Conservation (phyloP, 2,888 invertebrate species). For the Pammene aurita region DNA sequence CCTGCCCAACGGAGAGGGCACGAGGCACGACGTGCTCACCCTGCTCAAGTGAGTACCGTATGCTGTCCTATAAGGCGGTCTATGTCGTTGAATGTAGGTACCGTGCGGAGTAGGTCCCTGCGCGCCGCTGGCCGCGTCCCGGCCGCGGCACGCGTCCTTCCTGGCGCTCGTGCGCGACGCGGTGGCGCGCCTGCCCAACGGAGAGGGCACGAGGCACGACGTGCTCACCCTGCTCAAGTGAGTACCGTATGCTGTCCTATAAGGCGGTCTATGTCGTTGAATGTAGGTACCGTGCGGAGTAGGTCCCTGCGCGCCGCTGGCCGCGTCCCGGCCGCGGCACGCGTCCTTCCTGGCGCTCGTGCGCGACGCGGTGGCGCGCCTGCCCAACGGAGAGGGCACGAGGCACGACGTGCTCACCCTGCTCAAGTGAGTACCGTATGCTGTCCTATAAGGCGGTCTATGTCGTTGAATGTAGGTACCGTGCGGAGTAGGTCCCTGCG, state of each 20-base stretch:
- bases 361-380: conserved; percentile 95
- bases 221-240: too few species aligned
- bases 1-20: conserved; percentile 97
- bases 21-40: conserved; percentile 84
- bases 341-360: conserved; percentile 95
- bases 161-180: conserved; percentile 59
- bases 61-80: too few species aligned
- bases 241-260: too few species aligned
- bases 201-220: conserved; percentile 58
- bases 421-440: too few species aligned
- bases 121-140: conserved; percentile 48
- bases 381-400: conserved; percentile 97
- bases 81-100: too few species aligned
- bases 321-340: conserved; percentile 92
- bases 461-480: conserved; percentile 72
- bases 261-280: too few species aligned
- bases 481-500: too few species aligned
- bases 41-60: conserved; percentile 10
- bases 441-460: too few species aligned
- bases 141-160: background rate
- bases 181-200: conserved; percentile 81
- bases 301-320: conserved; percentile 89
- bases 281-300: too few species aligned
- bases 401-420: conserved; percentile 93
- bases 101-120: conserved; percentile 55